Base-by-base conservation (phyloP, 2,888 invertebrate species). In the Acheta domesticus region DNA sequence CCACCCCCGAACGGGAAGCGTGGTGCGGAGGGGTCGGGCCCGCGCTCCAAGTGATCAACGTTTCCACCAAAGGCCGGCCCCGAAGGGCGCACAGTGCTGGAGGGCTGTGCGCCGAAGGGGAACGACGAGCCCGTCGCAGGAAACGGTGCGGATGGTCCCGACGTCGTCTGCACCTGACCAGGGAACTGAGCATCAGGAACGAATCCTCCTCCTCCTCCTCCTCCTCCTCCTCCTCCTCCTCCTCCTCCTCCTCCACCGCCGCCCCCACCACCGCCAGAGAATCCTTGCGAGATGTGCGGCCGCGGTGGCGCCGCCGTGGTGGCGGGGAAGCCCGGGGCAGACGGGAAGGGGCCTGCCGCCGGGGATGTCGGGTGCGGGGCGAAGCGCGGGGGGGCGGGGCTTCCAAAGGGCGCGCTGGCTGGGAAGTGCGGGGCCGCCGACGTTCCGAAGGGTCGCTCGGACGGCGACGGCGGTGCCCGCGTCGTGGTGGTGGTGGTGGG, bases 301-400 rank as follows among this genome's bases (percentile, higher is more conserved):
- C 36, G 36, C 36, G 36, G 8, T 1, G 36, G 36, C 36, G 36
- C 36, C 1, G 8, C 36, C 36, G 36, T 0, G 36, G 36, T 5
- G 36, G 36, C 36, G 36, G 36, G 36, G 36, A 4, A 2, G 2
- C 23, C 23, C 2, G 23, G 2, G 2, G 23, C 23, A 23, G 23
- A 4, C 23, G 23, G 23, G 23, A 36, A 36, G 8, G 5, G 8
- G 36, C 36, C 36, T 0, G 36, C 36, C 36, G 36, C 36, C 36
- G 36, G 36, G 36, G 36, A 0, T 86, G 87, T 79, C 86, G 85
- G 81, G 83, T 83, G 16, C 11, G 19, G 74, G 21, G 12, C 74
- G 74, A 12, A 11, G 74, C 74, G 73, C 85, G 86, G 79, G 87
- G 86, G 49, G 85, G 83, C 79, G 5, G 36, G 36, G 36, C 36